Conservation (phyloP, 2,797 vertebrate genomes). For the Sciurus carolinensis region DNA sequence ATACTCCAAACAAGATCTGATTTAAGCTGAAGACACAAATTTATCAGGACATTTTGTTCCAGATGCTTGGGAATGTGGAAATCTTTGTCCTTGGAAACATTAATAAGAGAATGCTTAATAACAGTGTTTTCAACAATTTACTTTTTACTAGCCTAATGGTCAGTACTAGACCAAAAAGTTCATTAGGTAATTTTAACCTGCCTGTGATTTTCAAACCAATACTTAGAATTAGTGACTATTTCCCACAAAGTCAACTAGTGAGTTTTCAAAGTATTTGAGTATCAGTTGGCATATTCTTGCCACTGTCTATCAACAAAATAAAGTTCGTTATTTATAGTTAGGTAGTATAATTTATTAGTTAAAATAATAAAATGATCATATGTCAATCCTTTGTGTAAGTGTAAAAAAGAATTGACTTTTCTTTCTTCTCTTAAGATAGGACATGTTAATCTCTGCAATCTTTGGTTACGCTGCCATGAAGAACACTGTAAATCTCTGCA, state of each 20-base stretch:
- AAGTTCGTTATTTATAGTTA: neutral
- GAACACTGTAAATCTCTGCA: neutral
- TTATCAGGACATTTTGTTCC: neutral
- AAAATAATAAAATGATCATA: slow-evolving; percentile 17
- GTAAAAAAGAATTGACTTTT: neutral
- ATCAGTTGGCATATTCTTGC: neutral
- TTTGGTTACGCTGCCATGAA: neutral
- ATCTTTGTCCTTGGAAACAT: neutral
- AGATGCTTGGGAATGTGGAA: neutral
- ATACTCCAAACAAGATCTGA: neutral
- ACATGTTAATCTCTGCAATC: neutral
- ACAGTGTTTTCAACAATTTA: neutral
- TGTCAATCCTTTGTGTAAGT: neutral
- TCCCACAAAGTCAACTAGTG: neutral
- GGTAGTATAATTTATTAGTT: neutral
- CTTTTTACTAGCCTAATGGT: neutral
- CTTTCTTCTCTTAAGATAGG: neutral
- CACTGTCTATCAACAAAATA: neutral
- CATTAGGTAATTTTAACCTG: neutral
- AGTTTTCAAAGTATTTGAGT: neutral
- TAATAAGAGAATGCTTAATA: neutral
- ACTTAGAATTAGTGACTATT: neutral
- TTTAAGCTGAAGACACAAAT: neutral
- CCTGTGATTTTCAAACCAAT: neutral
- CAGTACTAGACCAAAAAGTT: neutral